Base-by-base conservation (phyloP, 2,797 vertebrate genomes). In the Ctenosaura bakeri region DNA sequence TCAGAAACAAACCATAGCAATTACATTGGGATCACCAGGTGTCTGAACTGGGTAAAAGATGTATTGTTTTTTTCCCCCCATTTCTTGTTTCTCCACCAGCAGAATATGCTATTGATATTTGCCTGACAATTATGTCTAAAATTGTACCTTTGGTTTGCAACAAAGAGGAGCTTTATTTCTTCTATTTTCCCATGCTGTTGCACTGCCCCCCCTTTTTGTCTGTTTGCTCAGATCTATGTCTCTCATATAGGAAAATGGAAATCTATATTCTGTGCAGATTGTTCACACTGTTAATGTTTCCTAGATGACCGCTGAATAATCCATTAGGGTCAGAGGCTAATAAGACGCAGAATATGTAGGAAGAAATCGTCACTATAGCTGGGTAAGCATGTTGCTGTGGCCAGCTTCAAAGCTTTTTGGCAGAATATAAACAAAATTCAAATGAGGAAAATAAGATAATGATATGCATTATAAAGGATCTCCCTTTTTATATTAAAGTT, bases 281-380 rank as follows among this genome's bases (percentile, higher is more conserved):
- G 89, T 94, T 91, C 18, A 83, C 71, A 84, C 12, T 59, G 86
- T 89, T 88, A 78, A 91, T 50, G 14, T 29, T 94, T 89, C 74
- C 85, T 92, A 89, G 88, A 94, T 93, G 8, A 94, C 87, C 4
- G 80, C 90, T 59, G 93, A 89, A 92, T 94, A 95, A 92, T 95
- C 89, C 73, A 76, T 94, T 88, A 92, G 88, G 64, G 66, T 88
- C 76, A 96, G 93, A 50, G 22, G 66, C 42, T 92, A 97, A 93
- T 93, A 93, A 93, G 92, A 94, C 94, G 89, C 93, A 90, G 88
- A 93, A 66, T 89, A 94, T 38, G 89, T 93, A 69, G 73, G 73
- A 59, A 87, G 73, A 87, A 83, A 90, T 87, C 24, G 73, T 66
- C 59, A 76, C 50, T 69, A 56, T 66, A 74, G 90, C 91, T 91